Conservation (phyloP, 2,113 vertebrate species). For the Proteles cristata region DNA sequence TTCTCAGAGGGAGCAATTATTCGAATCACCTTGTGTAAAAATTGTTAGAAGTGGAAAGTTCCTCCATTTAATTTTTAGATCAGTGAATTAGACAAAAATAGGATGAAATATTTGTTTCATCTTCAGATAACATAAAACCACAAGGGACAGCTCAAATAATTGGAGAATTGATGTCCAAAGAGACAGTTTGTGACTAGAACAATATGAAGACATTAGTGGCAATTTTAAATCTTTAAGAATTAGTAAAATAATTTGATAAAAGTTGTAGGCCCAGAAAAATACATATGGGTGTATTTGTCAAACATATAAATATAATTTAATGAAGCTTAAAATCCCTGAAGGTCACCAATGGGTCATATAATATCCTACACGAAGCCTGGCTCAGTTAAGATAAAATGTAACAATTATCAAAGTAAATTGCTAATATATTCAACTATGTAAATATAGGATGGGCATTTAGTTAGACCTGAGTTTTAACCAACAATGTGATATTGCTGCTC, state of each 20-base stretch:
- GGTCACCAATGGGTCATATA: not conserved
- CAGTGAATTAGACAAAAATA: conserved; percentile 24
- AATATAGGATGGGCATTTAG: not conserved
- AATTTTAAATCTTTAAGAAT: not conserved
- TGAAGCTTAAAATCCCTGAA: not conserved
- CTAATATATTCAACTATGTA: not conserved
- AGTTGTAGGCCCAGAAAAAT: conserved; percentile 25
- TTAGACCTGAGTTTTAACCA: not conserved
- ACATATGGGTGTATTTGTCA: not conserved
- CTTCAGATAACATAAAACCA: not conserved
- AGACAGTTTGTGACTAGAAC: not conserved
- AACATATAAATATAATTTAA: conserved; percentile 1
- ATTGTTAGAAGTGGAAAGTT: not conserved
- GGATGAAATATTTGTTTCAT: not conserved
- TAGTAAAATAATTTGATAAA: conserved; percentile 5
- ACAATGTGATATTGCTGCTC: not conserved
- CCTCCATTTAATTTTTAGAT: not conserved
- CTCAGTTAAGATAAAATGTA: not conserved
- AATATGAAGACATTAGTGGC: not conserved
- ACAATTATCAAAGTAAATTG: conserved; percentile 38
- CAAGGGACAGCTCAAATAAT: not conserved
- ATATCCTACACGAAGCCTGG: not conserved
- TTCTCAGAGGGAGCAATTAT: not conserved
- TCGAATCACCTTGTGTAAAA: not conserved
- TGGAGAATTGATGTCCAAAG: conserved; percentile 19